Evolutionary conservation across 2,888 invertebrate species (phyloP).

Genomic region (Encarsia formosa): DNA sequence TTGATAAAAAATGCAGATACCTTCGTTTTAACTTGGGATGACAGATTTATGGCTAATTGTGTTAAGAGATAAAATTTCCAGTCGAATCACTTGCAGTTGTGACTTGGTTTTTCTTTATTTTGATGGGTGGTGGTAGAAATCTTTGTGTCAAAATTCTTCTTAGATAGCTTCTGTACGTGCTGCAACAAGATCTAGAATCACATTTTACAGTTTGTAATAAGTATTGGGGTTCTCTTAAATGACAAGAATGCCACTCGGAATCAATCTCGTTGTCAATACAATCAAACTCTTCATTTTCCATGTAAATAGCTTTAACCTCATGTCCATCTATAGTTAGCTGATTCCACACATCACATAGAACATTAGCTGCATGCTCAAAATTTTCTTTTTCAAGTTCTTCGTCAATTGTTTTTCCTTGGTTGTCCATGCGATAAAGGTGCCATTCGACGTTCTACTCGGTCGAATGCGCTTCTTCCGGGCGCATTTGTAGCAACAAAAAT

Average conservation of each 20-base stretch:
- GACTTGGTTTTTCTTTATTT: no score
- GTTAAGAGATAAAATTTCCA: no score
- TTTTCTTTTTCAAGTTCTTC: conserved; percentile 39
- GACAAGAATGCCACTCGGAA: conserved; percentile 29
- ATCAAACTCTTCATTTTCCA: conserved; percentile 33
- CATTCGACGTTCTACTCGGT: conserved; percentile 41
- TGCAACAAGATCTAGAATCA: no score
- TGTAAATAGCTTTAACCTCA: conserved; percentile 24
- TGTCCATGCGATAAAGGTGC: conserved; percentile 35
- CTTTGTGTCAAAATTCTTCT: no score
- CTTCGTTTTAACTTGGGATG: no score
- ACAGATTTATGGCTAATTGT: no score
- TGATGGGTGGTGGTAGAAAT: no score
- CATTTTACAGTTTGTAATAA: no score
- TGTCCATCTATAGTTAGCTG: conserved; percentile 35
- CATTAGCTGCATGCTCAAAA: conserved; percentile 39
- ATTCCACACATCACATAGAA: conserved; percentile 40
- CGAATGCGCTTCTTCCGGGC: conserved; percentile 39
- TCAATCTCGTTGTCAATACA: conserved; percentile 2
- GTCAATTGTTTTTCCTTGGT: conserved; percentile 37
- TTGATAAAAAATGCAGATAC: no score
- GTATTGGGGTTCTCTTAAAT: conserved; percentile 34
- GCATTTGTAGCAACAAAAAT: conserved; percentile 35
- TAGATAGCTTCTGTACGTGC: no score
- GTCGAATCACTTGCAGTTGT: no score